Percentiles rank a stretch among this genome's conserved stretches.
Conservation (phyloP, 1,140 invertebrate genomes). For the Leptoteleia sp. region DNA sequence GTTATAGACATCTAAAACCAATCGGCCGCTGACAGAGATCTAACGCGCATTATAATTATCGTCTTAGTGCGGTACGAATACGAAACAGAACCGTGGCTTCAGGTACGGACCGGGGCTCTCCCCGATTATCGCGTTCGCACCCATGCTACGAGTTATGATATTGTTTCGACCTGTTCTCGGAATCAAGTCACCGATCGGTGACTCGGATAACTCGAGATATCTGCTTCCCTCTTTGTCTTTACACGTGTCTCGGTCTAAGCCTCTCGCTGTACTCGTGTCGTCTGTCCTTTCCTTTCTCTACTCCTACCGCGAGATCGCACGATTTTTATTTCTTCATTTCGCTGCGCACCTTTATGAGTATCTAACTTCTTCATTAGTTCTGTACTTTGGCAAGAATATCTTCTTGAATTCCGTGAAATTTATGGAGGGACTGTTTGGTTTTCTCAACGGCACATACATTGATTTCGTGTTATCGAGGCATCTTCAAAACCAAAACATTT, state of each 20-base stretch:
- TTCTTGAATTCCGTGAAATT: conserved; percentile 50
- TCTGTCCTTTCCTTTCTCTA: conserved; percentile 18
- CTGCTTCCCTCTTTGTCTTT: conserved; percentile 57
- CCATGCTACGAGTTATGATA: conserved; percentile 80
- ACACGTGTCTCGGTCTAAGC: conserved; percentile 41
- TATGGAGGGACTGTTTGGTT: conserved; percentile 24
- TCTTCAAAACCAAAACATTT: conserved; percentile 48
- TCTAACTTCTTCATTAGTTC: conserved; percentile 66
- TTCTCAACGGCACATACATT: conserved; percentile 25
- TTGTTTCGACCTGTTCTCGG: conserved; percentile 79
- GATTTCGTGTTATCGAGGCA: conserved; percentile 53
- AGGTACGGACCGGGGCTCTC: conserved; percentile 56
- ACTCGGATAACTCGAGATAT: conserved; percentile 59
- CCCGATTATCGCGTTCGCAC: conserved; percentile 77
- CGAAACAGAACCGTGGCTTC: conserved; percentile 68
- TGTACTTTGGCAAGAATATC: conserved; percentile 32
- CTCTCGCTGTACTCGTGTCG: conserved; percentile 14
- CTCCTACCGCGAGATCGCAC: conserved; percentile 54
- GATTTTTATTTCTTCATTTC: conserved; percentile 66
- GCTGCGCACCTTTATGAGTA: conserved; percentile 49
- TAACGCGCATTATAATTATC: conserved; percentile 78
- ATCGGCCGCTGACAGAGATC: conserved; percentile 71
- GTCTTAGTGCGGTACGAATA: conserved; percentile 69
- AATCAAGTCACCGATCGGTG: conserved; percentile 75
- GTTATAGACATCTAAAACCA: conserved; percentile 71